Evolutionary conservation across 2,888 invertebrate species (phyloP).

Genomic region (Boloria euphrosyne): DNA sequence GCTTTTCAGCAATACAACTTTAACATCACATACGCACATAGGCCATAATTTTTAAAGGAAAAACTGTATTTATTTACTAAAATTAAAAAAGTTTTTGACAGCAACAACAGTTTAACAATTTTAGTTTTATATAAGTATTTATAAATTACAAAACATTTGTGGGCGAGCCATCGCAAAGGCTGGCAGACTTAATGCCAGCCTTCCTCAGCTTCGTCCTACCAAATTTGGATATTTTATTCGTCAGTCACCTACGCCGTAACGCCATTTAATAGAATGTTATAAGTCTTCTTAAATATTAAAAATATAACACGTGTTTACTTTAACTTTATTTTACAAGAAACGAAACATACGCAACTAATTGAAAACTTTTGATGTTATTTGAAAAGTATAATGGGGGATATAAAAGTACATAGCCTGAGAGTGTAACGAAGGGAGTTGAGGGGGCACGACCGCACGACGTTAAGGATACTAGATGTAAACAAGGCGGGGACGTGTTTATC

Average conservation of each 20-base stretch:
- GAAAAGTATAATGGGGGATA: conserved; percentile 15
- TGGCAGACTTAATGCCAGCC: conserved; percentile 59
- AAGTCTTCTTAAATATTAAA: neutral
- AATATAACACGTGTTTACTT: neutral
- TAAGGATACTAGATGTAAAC: conserved; percentile 49
- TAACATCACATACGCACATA: too few species aligned
- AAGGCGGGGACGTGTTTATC: conserved; percentile 54
- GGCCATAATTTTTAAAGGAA: too few species aligned
- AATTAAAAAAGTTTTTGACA: too few species aligned
- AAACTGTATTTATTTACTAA: too few species aligned
- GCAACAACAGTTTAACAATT: too few species aligned
- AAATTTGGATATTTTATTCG: conserved; percentile 60
- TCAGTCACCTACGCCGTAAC: conserved; percentile 57
- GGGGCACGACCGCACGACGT: conserved; percentile 38
- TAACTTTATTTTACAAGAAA: neutral
- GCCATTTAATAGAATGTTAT: conserved; percentile 49
- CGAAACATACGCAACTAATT: neutral
- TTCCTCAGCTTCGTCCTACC: conserved; percentile 69
- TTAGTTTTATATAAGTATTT: too few species aligned
- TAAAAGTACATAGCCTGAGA: conserved; percentile 19
- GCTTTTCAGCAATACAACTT: too few species aligned
- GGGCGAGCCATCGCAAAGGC: conserved; percentile 75
- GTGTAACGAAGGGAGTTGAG: conserved; percentile 30
- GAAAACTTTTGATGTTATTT: neutral
- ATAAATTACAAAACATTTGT: conserved; percentile 47